phyloP scores from a whole-genome alignment of 2,888 invertebrate genomes.

The Pseudococcus longispinus region DNA sequence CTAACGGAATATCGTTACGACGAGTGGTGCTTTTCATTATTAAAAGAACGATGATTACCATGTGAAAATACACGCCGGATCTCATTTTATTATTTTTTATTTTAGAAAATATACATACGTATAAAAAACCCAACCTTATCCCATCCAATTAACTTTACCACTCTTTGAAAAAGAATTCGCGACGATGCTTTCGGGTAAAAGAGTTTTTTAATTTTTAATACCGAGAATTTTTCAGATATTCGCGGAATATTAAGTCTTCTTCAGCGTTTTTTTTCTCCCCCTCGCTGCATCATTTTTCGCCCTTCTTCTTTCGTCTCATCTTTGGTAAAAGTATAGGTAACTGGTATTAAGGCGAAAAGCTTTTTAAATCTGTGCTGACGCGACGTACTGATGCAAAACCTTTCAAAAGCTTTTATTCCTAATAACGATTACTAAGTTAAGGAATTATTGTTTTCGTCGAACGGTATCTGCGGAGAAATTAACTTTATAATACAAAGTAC shows the following conservation, averaged over 20 bases:
- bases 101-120: not conserved
- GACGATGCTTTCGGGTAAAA: slow-evolving; percentile 30
- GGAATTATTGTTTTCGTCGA: slow-evolving; percentile 7
- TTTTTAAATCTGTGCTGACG: not conserved
- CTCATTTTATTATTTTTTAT: slow-evolving; percentile 8
- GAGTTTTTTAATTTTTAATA: slow-evolving; percentile 30
- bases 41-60: slow-evolving; percentile 29
- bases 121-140: slow-evolving; percentile 33
- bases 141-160: slow-evolving; percentile 50
- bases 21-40: slow-evolving; percentile 23
- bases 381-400: not conserved
- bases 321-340: slow-evolving; percentile 10
- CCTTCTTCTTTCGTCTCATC: not conserved
- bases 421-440: slow-evolving; percentile 6
- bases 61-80: slow-evolving; percentile 28
- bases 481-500: not conserved
- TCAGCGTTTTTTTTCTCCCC: not conserved
- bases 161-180: slow-evolving; percentile 46
- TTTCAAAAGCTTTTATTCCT: slow-evolving; percentile 9
- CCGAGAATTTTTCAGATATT: slow-evolving; percentile 1
- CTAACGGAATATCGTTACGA: slow-evolving; percentile 39
- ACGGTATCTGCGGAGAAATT: not conserved
- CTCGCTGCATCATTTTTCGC: not conserved
- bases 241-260: slow-evolving; percentile 29
- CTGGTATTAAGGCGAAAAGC: slow-evolving; percentile 23